These are phyloP conservation scores for Enteromius radiatus DNA, from an alignment of 2,797 vertebrate genomes.

Conservation along the genomic window DNA sequence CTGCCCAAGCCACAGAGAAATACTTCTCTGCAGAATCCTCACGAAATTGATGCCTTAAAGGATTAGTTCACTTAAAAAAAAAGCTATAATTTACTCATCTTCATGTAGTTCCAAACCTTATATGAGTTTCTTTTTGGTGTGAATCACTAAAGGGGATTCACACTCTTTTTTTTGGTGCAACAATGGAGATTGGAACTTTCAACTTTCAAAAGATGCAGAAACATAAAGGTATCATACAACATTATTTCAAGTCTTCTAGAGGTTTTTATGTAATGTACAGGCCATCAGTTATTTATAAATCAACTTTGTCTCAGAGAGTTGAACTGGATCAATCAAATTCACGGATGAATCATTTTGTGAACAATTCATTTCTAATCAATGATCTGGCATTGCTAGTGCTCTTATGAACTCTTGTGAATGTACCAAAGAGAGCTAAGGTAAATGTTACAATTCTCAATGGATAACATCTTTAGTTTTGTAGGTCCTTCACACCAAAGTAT, in stretches of 20 bases:
- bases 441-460: neutral
- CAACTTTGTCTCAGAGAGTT: neutral
- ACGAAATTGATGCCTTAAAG: conserved; percentile 16
- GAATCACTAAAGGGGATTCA: neutral
- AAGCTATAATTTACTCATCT: neutral
- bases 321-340: neutral
- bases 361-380: neutral
- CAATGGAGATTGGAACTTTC: neutral
- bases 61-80: conserved; percentile 13
- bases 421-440: neutral
- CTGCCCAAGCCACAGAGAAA: conserved; percentile 23
- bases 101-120: neutral
- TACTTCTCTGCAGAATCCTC: conserved; percentile 29
- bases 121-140: neutral
- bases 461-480: neutral
- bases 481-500: too few species aligned
- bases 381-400: neutral
- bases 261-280: neutral
- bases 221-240: neutral
- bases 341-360: neutral
- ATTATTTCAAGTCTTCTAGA: neutral
- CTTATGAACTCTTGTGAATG: neutral
- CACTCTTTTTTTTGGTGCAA: neutral
- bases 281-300: neutral
- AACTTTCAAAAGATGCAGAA: neutral